Evolutionary conservation across 2,113 vertebrate genomes (phyloP), one percentile per base, ranked within the genome.

Genomic region (Phylloscopus trochilus): DNA sequence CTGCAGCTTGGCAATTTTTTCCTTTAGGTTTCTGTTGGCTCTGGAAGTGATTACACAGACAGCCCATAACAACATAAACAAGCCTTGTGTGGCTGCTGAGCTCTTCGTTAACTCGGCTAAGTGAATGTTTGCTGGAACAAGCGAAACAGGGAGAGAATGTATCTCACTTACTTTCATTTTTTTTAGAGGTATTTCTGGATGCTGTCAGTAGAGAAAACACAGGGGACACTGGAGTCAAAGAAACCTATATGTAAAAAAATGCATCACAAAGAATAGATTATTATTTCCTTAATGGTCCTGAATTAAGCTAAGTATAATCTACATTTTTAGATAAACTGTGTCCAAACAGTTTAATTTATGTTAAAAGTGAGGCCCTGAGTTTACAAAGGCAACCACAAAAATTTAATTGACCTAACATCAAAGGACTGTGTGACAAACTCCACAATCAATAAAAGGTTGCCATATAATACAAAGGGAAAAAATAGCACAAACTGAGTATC

Each of bases 11-110:
- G 87, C 60, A 89, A 84, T 37, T 64, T 87, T 86, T 80, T 96
- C 83, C 91, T 94, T 90, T 80, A 93, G 91, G 90, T 93, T 96
- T 95, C 24, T 4, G 46, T 84, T 95, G 83, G 89, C 53, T 91
- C 77, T 93, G 85, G 55, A 90, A 95, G 58, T 24, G 21, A 93
- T 94, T 92, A 89, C 69, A 87, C 73, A 96, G 92, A 44, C 91
- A 95, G 59, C 92, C 73, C 31, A 41, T 51, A 79, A 91, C 89
- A 96, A 96, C 91, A 93, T 68, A 95, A 96, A 96, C 90, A 96
- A 95, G 67, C 11, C 80, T 84, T 79, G 72, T 66, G 77, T 75
- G 83, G 69, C 82, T 92, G 84, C 73, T 52, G 92, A 96, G 73
- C 82, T 93, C 78, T 72, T 96, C 1, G 4, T 90, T 96, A 95